phyloP scores from a whole-genome alignment of 1,140 invertebrate genomes.

The Trachymyrmex septentrionalis region DNA sequence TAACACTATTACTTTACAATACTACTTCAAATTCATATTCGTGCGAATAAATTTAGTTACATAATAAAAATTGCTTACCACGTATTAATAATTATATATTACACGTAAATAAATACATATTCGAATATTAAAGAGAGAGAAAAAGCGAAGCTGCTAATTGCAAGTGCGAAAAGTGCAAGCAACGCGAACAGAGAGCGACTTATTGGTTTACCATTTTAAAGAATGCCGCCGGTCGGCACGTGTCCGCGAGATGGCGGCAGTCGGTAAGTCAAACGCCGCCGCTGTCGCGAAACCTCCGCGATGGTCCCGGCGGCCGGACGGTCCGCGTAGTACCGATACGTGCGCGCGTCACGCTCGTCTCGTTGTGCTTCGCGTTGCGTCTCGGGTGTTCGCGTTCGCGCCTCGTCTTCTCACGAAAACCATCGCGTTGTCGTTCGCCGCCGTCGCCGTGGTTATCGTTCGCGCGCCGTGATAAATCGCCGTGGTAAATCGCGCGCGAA shows the following conservation, averaged over 20 bases:
- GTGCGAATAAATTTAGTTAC: too few relatives aligned
- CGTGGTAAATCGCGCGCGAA: slow-evolving; percentile 16
- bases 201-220: not conserved
- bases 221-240: not conserved
- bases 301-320: not conserved
- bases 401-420: not conserved
- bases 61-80: too few relatives aligned
- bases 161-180: too few relatives aligned
- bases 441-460: not conserved
- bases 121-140: too few relatives aligned
- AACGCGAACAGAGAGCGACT: too few relatives aligned
- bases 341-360: slow-evolving; percentile 53
- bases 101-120: too few relatives aligned
- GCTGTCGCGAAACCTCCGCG: slow-evolving; percentile 6
- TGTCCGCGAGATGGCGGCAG: slow-evolving; percentile 62
- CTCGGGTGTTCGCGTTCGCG: not conserved
- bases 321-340: slow-evolving; percentile 59
- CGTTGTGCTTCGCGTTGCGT: slow-evolving; percentile 34
- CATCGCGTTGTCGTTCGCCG: not conserved
- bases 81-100: too few relatives aligned
- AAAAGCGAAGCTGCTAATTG: too few relatives aligned
- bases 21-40: too few relatives aligned
- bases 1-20: too few relatives aligned
- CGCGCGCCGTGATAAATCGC: slow-evolving; percentile 1
- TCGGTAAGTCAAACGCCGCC: slow-evolving; percentile 23